Base-by-base conservation (phyloP, 2,888 invertebrate species). In the Apodemia mormo region DNA sequence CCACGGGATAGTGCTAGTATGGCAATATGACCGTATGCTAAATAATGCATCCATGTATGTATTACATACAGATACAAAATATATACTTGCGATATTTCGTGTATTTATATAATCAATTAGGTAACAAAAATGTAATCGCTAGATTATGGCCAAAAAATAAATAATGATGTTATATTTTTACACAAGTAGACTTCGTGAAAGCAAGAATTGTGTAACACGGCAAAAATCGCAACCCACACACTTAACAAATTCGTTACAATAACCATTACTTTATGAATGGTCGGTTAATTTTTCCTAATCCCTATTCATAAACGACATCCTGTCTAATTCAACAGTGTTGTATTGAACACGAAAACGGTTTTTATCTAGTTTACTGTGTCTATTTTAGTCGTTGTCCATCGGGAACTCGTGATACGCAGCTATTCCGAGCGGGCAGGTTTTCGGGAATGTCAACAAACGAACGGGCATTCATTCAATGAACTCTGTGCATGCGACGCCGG, bases 361-460 rank as follows among this genome's bases (percentile, higher is more conserved):
- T 85, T 84, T 84, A 86, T 88, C 83, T 86, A 85, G 78, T 83
- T 79, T 77, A 83, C 80, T 80, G 83, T 78, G 82, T 89, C 90
- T 92, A 92, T 92, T 92, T 92, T 83, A 84, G 91, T 86, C 85
- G 84, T 77, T 85, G 87, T 88, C 89, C 88, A 85, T 89, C 84
- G 89, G 90, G 90, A 76, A 73, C 74, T 76, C 70, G 76, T 75
- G 77, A 76, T 77, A 75, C 85, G 83, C 82, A 79, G 87, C 88
- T 92, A 91, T 92, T 90, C 88, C 87, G 86, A 85, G 90, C 90
- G 82, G 89, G 90, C 92, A 90, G 91, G 92, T 93, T 93, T 92
- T 92, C 89, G 92, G 92, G 92, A 92, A 92, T 92, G 92, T 93
- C 92, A 93, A 92, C 92, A 93, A 90, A 91, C 91, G 88, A 85